phyloP scores from a whole-genome alignment of 2,888 invertebrate genomes.

The Perizoma flavofasciatum region DNA sequence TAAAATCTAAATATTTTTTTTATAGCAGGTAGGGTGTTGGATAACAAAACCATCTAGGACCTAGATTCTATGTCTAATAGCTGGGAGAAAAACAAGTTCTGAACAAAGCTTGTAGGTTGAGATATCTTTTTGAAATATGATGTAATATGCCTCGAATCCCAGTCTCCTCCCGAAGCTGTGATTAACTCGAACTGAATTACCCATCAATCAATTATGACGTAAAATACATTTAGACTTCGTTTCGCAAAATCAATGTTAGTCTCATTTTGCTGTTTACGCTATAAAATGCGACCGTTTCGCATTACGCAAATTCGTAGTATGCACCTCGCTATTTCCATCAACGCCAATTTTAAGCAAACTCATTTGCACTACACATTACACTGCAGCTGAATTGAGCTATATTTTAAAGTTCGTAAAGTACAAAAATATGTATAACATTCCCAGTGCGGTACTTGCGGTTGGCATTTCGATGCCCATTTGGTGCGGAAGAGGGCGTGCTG shows the following conservation, averaged over 20 bases:
- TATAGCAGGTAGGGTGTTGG: too few relatives aligned
- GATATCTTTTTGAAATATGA: neutral
- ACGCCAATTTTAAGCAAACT: conserved; percentile 31
- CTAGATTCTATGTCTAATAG: too few relatives aligned
- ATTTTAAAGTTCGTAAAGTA: conserved; percentile 16
- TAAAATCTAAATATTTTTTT: too few relatives aligned
- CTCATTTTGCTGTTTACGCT: neutral
- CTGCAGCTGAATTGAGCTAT: conserved; percentile 27
- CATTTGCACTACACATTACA: conserved; percentile 28
- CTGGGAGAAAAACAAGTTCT: too few relatives aligned
- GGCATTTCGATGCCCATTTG: conserved; percentile 48
- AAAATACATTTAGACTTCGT: neutral
- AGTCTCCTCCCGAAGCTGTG: neutral
- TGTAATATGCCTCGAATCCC: neutral
- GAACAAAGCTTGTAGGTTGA: too few relatives aligned
- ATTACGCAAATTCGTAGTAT: conserved; percentile 11
- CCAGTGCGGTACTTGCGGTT: conserved; percentile 28
- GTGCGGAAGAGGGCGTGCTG: conserved; percentile 46
- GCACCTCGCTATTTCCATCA: conserved; percentile 22
- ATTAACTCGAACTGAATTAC: neutral
- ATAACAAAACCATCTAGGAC: too few relatives aligned
- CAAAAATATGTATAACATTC: conserved; percentile 16
- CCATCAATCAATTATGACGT: conserved; percentile 5
- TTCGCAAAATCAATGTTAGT: conserved; percentile 3
- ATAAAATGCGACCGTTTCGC: conserved; percentile 8